Conservation (phyloP, 1,140 invertebrate genomes). For the Anastatus disparis region DNA sequence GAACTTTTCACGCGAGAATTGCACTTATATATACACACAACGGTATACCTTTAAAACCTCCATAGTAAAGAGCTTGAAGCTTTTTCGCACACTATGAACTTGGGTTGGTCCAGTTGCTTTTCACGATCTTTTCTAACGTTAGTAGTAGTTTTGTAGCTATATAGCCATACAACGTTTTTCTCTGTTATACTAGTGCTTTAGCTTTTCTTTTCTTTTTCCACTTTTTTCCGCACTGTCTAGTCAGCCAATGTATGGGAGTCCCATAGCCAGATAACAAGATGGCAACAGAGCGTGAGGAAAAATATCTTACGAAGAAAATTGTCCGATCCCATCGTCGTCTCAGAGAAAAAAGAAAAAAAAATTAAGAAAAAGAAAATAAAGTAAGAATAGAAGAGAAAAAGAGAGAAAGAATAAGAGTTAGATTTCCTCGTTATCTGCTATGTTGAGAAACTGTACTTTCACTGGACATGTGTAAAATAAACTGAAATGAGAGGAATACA, state of each 20-base stretch:
- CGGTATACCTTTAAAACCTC: not conserved
- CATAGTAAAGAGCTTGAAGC: too few relatives aligned
- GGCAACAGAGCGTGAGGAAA: conserved; percentile 54
- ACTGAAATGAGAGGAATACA: not conserved
- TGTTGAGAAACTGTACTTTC: conserved; percentile 41
- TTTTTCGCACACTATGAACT: too few relatives aligned
- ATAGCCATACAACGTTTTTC: too few relatives aligned
- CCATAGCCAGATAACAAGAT: conserved; percentile 57
- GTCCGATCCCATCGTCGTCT: conserved; percentile 52
- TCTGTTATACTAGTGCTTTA: too few relatives aligned
- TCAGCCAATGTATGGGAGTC: conserved; percentile 8
- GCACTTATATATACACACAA: not conserved
- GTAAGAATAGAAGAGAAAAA: conserved; percentile 19
- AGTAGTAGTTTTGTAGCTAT: not conserved
- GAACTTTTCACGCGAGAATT: conserved; percentile 20
- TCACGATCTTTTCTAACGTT: not conserved
- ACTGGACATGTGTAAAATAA: conserved; percentile 40
- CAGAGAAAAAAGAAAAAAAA: not conserved
- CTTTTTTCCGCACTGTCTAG: conserved; percentile 27
- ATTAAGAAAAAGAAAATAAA: not conserved
- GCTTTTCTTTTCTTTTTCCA: conserved; percentile 12
- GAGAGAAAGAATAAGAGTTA: not conserved
- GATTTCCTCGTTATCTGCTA: conserved; percentile 53
- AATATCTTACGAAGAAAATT: conserved; percentile 60
- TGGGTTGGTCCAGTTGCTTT: not conserved